These are phyloP conservation scores for Drosophila meridionalis DNA, from an alignment of 2,888 invertebrate species.

Conservation along the genomic window DNA sequence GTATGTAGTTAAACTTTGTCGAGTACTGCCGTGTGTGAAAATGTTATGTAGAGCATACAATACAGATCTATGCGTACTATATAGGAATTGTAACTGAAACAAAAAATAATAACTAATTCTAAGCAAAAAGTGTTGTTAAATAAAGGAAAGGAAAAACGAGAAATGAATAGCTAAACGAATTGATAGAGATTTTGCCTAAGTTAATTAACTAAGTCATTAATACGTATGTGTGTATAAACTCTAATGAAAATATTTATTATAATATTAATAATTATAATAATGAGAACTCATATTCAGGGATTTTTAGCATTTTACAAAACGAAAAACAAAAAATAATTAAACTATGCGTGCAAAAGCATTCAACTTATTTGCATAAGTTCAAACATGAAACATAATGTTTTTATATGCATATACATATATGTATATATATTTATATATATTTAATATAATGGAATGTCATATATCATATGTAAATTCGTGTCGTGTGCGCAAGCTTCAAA, in stretches of 20 bases:
- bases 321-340: constrained; percentile 44
- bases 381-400: constrained; percentile 57
- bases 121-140: constrained; percentile 61
- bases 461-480: constrained; percentile 32
- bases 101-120: constrained; percentile 22
- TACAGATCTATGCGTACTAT: constrained; percentile 21
- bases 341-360: constrained; percentile 41
- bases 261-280: constrained; percentile 48
- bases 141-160: constrained; percentile 10
- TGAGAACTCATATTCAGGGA: constrained; percentile 85
- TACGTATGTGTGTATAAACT: constrained; percentile 49
- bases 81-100: constrained; percentile 55
- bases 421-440: constrained; percentile 10
- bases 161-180: constrained; percentile 45
- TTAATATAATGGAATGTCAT: constrained; percentile 16
- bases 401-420: constrained; percentile 35
- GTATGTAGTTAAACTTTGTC: constrained; percentile 59
- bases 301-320: constrained; percentile 84
- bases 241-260: constrained; percentile 13
- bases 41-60: constrained; percentile 40
- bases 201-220: constrained; percentile 52
- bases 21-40: constrained; percentile 72
- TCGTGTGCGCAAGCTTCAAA: constrained; percentile 64
- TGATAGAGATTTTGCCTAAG: constrained; percentile 48
- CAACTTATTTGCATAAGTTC: constrained; percentile 47